These are phyloP conservation scores for Phragmatobia fuliginosa DNA, from an alignment of 2,888 invertebrate genomes.

Conservation along the genomic window DNA sequence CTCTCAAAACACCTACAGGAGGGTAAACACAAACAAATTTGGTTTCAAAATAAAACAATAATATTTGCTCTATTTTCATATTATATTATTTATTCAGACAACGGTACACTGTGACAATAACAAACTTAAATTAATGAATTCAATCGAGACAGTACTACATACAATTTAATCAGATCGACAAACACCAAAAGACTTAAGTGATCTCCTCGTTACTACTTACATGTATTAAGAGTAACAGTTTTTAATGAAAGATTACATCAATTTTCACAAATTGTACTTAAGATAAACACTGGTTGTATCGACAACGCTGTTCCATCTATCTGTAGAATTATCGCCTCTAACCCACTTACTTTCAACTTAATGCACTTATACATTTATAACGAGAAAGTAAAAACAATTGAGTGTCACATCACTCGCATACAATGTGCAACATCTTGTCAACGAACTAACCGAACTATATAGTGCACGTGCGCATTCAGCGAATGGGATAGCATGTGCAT, in stretches of 20 bases:
- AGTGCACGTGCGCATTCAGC: neutral
- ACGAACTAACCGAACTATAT: neutral
- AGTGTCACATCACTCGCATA: neutral
- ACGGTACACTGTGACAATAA: slow-evolving; percentile 87
- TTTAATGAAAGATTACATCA: slow-evolving; percentile 54
- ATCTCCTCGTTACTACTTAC: slow-evolving; percentile 66
- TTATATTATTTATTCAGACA: slow-evolving; percentile 85
- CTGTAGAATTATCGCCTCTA: slow-evolving; percentile 35
- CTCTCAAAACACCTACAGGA: too few species aligned
- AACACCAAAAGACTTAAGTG: slow-evolving; percentile 63
- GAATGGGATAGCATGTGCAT: too few species aligned
- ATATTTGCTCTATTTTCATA: slow-evolving; percentile 81
- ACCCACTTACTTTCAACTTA: slow-evolving; percentile 30
- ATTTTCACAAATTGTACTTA: slow-evolving; percentile 63
- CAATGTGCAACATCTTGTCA: neutral
- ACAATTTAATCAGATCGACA: slow-evolving; percentile 66
- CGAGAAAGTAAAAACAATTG: neutral
- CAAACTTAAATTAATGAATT: slow-evolving; percentile 83
- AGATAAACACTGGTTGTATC: slow-evolving; percentile 53
- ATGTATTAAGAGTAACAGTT: slow-evolving; percentile 49
- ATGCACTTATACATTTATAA: neutral
- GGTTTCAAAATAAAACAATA: slow-evolving; percentile 73
- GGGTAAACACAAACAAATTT: slow-evolving; percentile 50
- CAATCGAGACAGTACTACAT: slow-evolving; percentile 75
- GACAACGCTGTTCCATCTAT: slow-evolving; percentile 42